Conservation (phyloP, 2,888 invertebrate genomes). For the Hylaea fasciaria region DNA sequence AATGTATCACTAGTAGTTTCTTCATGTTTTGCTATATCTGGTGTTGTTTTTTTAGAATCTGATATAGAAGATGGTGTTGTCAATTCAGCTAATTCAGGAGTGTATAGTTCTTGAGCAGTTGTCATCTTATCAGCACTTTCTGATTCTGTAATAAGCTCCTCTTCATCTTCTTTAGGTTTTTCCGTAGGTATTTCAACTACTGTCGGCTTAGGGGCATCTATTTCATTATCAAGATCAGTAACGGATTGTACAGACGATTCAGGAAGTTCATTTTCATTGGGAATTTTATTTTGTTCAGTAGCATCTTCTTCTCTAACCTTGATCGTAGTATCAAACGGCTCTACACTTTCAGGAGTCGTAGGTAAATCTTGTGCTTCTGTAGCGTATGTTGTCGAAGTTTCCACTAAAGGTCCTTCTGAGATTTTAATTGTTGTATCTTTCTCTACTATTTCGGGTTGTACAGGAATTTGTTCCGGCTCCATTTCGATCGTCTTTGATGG, state of each 20-base stretch:
- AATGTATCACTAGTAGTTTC: slow-evolving; percentile 19
- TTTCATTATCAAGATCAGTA: slow-evolving; percentile 8
- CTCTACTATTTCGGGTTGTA: slow-evolving; percentile 2
- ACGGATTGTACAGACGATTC: slow-evolving; percentile 8
- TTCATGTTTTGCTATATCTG: slow-evolving; percentile 7
- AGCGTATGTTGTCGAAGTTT: slow-evolving; percentile 9
- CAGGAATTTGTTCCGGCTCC: slow-evolving; percentile 14
- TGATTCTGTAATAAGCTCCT: slow-evolving; percentile 8
- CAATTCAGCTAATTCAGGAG: slow-evolving; percentile 21
- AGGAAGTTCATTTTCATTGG: slow-evolving; percentile 10
- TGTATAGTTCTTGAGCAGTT: slow-evolving; percentile 7
- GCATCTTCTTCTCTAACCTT: slow-evolving; percentile 11
- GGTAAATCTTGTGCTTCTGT: slow-evolving; percentile 17
- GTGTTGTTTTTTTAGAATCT: slow-evolving; percentile 25
- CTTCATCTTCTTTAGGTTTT: slow-evolving; percentile 16
- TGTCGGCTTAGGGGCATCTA: slow-evolving; percentile 6
- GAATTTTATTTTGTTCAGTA: slow-evolving; percentile 16
- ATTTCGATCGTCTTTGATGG: slow-evolving; percentile 14
- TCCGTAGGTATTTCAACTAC: slow-evolving; percentile 12
- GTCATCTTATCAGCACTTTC: slow-evolving; percentile 17
- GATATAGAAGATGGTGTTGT: slow-evolving; percentile 19
- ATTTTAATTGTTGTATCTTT: slow-evolving; percentile 17
- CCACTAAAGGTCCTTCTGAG: slow-evolving; percentile 10
- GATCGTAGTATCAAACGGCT: slow-evolving; percentile 15
- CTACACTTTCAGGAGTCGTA: slow-evolving; percentile 18